phyloP scores from a whole-genome alignment of 1,140 invertebrate species.

The Formica selysi region DNA sequence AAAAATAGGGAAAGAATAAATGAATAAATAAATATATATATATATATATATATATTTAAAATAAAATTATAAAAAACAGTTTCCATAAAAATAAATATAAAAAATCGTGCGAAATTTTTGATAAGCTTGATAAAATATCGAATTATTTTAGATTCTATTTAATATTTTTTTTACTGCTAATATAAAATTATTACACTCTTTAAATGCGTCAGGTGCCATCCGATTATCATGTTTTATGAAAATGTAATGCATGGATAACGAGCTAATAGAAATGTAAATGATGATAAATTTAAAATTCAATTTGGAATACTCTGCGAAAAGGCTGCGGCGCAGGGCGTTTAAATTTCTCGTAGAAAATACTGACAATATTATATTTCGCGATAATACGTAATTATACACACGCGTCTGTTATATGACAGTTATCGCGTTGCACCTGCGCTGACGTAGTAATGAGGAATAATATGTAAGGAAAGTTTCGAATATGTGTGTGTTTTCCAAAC shows the following conservation, averaged over 20 bases:
- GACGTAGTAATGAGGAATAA: conserved; percentile 20
- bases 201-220: background rate
- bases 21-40: background rate
- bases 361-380: conserved; percentile 20
- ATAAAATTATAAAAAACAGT: background rate
- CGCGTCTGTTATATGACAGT: background rate
- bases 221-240: conserved; percentile 53
- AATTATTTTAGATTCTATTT: background rate
- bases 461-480: conserved; percentile 18
- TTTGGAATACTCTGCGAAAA: conserved; percentile 30
- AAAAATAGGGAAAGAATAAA: background rate
- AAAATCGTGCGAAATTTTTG: background rate
- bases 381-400: conserved; percentile 27
- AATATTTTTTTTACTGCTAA: conserved; percentile 1
- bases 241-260: conserved; percentile 64
- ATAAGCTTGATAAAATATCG: background rate
- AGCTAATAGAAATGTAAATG: conserved; percentile 70
- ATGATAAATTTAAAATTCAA: conserved; percentile 65
- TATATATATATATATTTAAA: background rate
- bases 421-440: background rate
- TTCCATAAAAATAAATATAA: background rate
- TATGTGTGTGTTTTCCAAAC: conserved; percentile 25
- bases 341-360: conserved; percentile 9
- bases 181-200: conserved; percentile 17
- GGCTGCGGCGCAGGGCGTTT: background rate